Conservation (phyloP, 2,113 vertebrate genomes). For the Cavia porcellus region DNA sequence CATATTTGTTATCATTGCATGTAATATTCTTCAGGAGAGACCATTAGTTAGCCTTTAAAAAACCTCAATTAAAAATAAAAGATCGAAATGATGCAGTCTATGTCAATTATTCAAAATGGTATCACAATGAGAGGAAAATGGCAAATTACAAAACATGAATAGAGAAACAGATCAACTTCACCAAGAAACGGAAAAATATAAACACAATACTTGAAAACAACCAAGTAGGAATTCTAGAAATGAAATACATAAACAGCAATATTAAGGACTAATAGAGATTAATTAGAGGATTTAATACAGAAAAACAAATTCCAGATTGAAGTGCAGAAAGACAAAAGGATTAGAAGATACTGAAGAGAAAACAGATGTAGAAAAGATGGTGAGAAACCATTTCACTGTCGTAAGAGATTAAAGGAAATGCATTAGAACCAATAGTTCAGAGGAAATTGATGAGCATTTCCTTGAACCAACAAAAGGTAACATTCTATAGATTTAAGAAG, state of each 20-base stretch:
- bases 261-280: neutral
- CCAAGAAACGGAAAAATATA: neutral
- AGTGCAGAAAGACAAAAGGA: neutral
- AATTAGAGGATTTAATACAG: neutral
- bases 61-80: neutral
- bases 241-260: neutral
- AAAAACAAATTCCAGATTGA: neutral
- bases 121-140: neutral
- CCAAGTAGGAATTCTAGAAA: neutral
- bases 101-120: neutral
- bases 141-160: neutral
- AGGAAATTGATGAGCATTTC: neutral
- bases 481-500: neutral
- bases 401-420: neutral
- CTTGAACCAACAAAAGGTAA: neutral
- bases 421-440: neutral
- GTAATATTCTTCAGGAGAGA: neutral
- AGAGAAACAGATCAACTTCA: neutral
- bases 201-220: neutral
- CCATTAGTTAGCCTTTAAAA: neutral
- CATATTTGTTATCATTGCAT: neutral
- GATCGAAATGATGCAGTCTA: neutral
- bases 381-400: neutral
- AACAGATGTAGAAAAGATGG: neutral
- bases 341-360: neutral